phyloP scores from a whole-genome alignment of 2,888 invertebrate genomes.

The Petrophora chlorosata region DNA sequence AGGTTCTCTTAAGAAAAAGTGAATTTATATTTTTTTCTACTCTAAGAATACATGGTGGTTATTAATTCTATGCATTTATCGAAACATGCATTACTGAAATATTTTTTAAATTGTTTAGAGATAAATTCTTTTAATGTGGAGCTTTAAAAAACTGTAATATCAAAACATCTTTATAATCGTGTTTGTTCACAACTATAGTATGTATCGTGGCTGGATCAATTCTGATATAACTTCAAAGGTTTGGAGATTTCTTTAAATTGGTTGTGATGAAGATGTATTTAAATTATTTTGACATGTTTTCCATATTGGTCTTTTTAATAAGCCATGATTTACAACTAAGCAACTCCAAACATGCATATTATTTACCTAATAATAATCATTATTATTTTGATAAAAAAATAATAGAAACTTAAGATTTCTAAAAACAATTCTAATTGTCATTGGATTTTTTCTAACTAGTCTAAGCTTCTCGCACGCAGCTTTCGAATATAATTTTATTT shows the following conservation, averaged over 20 bases:
- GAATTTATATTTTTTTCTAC: constrained; percentile 22
- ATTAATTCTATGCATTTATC: constrained; percentile 7
- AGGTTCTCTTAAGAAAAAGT: constrained; percentile 65
- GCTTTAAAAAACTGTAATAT: too few species aligned
- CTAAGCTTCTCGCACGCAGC: constrained; percentile 11
- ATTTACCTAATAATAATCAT: too few species aligned
- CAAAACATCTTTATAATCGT: too few species aligned
- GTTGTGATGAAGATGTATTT: not conserved
- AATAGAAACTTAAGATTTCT: too few species aligned
- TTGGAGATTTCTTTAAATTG: not conserved
- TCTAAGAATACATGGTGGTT: constrained; percentile 11
- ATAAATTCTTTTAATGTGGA: too few species aligned
- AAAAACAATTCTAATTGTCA: too few species aligned
- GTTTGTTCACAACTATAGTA: too few species aligned
- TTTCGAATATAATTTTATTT: not conserved
- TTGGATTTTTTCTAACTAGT: not conserved
- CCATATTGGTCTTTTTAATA: too few species aligned
- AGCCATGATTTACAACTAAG: not conserved
- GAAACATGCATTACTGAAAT: not conserved
- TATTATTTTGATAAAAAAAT: too few species aligned
- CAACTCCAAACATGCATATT: too few species aligned
- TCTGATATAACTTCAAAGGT: too few species aligned
- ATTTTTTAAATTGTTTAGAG: too few species aligned
- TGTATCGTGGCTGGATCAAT: not conserved
- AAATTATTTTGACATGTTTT: not conserved